Conservation (phyloP, 2,113 vertebrate species). For the Geococcyx californianus region DNA sequence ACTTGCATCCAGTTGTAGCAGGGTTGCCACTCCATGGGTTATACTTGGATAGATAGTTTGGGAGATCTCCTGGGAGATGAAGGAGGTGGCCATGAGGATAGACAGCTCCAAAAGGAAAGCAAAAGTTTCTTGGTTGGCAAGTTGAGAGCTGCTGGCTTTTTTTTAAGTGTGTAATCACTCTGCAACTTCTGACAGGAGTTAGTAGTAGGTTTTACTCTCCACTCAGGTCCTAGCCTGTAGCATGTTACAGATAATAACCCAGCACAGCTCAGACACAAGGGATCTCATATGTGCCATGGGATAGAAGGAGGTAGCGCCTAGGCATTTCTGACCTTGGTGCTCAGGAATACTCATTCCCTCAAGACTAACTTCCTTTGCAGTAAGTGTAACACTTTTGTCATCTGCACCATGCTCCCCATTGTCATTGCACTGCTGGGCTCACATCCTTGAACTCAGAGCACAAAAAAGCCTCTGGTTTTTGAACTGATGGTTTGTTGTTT, state of each 20-base stretch:
- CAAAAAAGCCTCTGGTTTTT: not conserved
- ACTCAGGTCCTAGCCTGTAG: not conserved
- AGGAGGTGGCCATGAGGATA: not conserved
- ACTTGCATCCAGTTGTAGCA: not conserved
- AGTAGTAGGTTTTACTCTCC: not conserved
- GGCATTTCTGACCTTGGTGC: not conserved
- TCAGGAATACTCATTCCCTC: not conserved
- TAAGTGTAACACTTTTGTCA: not conserved
- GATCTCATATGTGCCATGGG: not conserved
- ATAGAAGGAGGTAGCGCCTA: not conserved
- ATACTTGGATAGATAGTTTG: not conserved
- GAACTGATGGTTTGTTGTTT: slow-evolving; percentile 60
- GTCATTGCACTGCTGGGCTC: slow-evolving; percentile 50
- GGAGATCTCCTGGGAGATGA: not conserved
- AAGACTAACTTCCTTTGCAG: not conserved
- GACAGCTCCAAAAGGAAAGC: not conserved
- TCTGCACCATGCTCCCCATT: not conserved
- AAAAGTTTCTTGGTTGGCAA: not conserved
- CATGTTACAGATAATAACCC: not conserved
- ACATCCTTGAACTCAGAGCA: slow-evolving; percentile 56
- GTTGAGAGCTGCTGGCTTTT: not conserved
- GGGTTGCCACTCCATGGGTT: not conserved
- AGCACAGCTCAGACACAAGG: not conserved
- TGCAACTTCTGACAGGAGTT: not conserved
- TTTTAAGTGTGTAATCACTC: not conserved